Base-by-base conservation (phyloP, 1,140 invertebrate species). In the Anastrepha obliqua region DNA sequence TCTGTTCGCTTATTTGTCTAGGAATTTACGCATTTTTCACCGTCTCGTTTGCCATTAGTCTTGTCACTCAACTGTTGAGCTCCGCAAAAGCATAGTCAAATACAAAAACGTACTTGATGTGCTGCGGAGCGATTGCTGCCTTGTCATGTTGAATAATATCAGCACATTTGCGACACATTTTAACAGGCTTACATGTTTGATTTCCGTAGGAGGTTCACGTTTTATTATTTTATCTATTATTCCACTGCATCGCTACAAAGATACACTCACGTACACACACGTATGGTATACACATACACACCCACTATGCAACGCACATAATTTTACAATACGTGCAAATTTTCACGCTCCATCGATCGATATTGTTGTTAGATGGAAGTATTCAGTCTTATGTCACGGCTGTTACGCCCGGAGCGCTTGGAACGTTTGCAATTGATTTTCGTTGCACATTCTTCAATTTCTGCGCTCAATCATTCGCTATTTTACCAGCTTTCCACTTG, bases 31-130 rank as follows among this genome's bases (percentile, higher is more conserved):
- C 74, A 78, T 78, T 78, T 78, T 78, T 78, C 74, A 78, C 44
- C 74, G 74, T 55, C 74, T 78, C 47, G 74, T 55, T 78, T 78
- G 74, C 47, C 74, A 78, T 78, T 78, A 78, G 74, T 81, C 74
- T 47, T 55, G 47, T 81, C 20, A 55, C 74, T 15, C 74, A 55
- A 42, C 74, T 55, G 42, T 15, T 47, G 67, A 39, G 42, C 67
- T 44, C 13, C 11, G 15, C 13, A 0, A 15, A 47, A 4, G 7
- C 17, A 15, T 17, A 17, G 60, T 3, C 29, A 29, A 29, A 29
- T 29, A 29, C 29, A 29, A 29, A n/a, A 17, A 62, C 17, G 4
- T 62, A 17, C 60, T 8, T 15, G 11, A 74, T 81, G 47, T 9
- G 74, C 5, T 55, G 47, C 7, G 15, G 17, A 13, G 29, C 17